Conservation (phyloP, 2,113 vertebrate species). For the Labeo rohita region DNA sequence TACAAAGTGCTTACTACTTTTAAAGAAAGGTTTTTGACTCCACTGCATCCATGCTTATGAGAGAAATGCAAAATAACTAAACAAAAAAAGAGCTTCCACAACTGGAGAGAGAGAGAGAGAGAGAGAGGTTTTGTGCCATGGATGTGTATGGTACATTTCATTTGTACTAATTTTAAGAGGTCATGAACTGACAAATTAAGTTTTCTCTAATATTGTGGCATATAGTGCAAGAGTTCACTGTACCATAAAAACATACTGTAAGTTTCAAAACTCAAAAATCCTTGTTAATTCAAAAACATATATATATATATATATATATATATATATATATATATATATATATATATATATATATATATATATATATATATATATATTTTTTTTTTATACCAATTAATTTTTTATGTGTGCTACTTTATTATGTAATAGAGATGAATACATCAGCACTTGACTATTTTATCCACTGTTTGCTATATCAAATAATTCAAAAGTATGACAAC, state of each 20-base stretch:
- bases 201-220: too few species aligned
- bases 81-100: neutral
- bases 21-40: constrained; percentile 19
- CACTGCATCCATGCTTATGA: neutral
- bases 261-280: neutral
- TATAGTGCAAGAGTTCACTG: too few species aligned
- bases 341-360: too few species aligned
- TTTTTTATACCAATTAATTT: too few species aligned
- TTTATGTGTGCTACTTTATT: neutral
- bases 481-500: neutral
- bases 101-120: too few species aligned
- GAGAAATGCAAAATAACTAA: neutral
- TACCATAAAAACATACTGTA: neutral
- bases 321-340: too few species aligned
- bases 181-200: neutral
- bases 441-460: neutral
- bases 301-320: too few species aligned
- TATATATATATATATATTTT: too few species aligned
- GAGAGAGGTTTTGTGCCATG: neutral
- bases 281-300: neutral
- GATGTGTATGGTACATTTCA: neutral
- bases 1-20: constrained; percentile 31
- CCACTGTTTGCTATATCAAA: neutral
- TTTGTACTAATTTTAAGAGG: neutral
- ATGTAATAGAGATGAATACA: neutral